Base-by-base conservation (phyloP, 2,888 invertebrate species). In the Galerucella pusilla region DNA sequence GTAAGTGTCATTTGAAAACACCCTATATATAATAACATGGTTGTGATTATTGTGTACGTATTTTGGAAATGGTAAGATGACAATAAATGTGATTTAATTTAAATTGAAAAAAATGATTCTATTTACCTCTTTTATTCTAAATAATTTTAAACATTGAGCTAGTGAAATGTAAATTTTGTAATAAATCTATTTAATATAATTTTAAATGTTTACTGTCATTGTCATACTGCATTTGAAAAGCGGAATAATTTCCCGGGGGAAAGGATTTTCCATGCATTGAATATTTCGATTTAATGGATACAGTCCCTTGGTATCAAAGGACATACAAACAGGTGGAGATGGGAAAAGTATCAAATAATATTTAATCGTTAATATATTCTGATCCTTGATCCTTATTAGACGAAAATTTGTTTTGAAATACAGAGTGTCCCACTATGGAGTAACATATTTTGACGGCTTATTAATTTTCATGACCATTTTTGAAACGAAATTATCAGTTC, bases 281-380 rank as follows among this genome's bases (percentile, higher is more conserved):
- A 57, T 57, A 57, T 57, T 57, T 57, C 57, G 57, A 57, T 57
- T 57, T 57, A 57, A 57, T 57, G 57, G 57, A 57, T 57, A 57
- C 9, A 57, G 9, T 57, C 57, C 57, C 57, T 57, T 57, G 57
- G 20, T 57, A 57, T 57, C 20, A 20, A 57, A 57, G 57, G 57
- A 57, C 16, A 57, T 57, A 20, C 16, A 42, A 42, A 57, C 57
- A 20, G 20, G 57, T 57, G 9, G 57, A 16, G 35, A 7, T 57
- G 57, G n/a, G 11, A 20, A 16, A 14, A 12, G 57, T 57, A 57
- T 57, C 10, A 57, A 57, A 16, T 20, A 6, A n/a, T 57, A 57
- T 16, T 20, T 49, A 49, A 49, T 49, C 10, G 12, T 12, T 12
- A 49, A 12, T 6, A 49, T 12, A 49, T 49, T 49, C 14, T 14